Conservation (phyloP, 2,888 invertebrate genomes). For the Laothoe populi region DNA sequence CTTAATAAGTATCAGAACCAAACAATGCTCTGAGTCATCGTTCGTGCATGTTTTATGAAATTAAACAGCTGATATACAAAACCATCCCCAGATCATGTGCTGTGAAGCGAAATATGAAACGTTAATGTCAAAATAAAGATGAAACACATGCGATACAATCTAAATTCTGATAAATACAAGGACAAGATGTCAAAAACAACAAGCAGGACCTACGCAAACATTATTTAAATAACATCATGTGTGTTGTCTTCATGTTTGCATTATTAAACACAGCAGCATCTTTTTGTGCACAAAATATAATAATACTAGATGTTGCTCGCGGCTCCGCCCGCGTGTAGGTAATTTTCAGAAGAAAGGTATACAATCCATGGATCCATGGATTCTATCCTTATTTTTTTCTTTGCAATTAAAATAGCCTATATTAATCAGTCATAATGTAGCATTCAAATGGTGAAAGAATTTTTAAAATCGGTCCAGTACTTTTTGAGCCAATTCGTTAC, state of each 20-base stretch:
- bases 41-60: background rate
- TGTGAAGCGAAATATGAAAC: conserved; percentile 13
- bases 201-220: background rate
- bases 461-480: no score
- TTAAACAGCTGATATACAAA: background rate
- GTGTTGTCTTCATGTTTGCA: background rate
- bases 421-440: no score
- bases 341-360: no score
- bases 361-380: no score
- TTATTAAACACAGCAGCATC: no score
- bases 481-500: no score
- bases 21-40: background rate
- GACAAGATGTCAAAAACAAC: conserved; percentile 10
- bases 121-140: conserved; percentile 11
- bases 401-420: no score
- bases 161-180: conserved; percentile 14
- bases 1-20: background rate
- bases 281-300: no score
- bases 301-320: no score
- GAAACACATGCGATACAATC: background rate
- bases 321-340: no score
- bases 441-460: no score
- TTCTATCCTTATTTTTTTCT: no score
- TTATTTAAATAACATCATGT: background rate
- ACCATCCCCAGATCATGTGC: background rate